phyloP scores from a whole-genome alignment of 2,113 vertebrate genomes.

The Trinectes maculatus region DNA sequence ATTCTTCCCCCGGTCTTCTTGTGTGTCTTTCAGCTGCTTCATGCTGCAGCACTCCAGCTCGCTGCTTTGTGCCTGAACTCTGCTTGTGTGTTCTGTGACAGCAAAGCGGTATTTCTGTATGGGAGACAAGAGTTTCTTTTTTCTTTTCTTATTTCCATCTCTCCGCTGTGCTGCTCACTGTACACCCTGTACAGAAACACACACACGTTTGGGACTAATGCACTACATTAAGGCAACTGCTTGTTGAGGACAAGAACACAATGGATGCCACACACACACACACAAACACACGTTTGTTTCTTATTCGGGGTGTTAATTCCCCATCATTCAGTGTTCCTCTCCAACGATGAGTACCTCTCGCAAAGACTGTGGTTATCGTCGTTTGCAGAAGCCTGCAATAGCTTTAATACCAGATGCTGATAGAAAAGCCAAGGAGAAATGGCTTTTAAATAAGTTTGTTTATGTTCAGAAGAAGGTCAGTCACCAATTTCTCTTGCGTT shows the following conservation, averaged over 20 bases:
- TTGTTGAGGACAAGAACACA: conserved; percentile 36
- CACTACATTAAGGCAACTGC: conserved; percentile 51
- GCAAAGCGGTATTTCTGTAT: conserved; percentile 45
- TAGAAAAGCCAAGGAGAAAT: conserved; percentile 31
- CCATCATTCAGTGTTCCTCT: conserved; percentile 40
- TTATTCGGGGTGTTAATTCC: conserved; percentile 16
- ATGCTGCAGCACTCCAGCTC: conserved; percentile 29
- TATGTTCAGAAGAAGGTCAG: conserved; percentile 42
- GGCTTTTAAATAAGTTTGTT: conserved; percentile 33
- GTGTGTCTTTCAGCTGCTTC: background rate
- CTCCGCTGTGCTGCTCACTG: conserved; percentile 9
- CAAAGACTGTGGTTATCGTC: conserved; percentile 37
- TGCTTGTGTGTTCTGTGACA: conserved; percentile 34
- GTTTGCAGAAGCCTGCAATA: conserved; percentile 32
- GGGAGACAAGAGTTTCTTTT: conserved; percentile 33
- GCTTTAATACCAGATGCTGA: conserved; percentile 30
- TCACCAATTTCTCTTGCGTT: conserved; percentile 1
- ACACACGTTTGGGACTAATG: conserved; percentile 44
- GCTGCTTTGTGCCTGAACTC: conserved; percentile 40
- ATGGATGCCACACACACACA: too few relatives aligned
- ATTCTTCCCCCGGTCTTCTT: conserved; percentile 17
- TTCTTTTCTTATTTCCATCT: conserved; percentile 6
- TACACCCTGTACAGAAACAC: conserved; percentile 12
- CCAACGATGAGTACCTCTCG: conserved; percentile 14
- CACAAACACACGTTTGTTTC: conserved; percentile 27